phyloP scores from a whole-genome alignment of 2,888 invertebrate species.

The Dryomyza anilis region DNA sequence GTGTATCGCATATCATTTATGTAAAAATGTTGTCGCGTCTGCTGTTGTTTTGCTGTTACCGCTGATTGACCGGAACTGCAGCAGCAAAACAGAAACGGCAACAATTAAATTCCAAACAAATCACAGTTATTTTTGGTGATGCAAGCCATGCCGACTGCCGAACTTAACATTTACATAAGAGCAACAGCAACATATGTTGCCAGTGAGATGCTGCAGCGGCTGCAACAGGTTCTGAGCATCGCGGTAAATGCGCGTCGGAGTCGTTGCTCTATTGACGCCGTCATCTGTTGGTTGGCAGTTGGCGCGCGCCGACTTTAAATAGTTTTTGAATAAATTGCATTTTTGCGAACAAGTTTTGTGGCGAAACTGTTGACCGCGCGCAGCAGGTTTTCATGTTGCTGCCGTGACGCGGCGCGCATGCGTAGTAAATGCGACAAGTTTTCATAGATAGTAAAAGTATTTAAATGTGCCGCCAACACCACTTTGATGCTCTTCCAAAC shows the following conservation, averaged over 20 bases:
- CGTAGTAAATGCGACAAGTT: constrained; percentile 12
- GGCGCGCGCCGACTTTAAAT: not conserved
- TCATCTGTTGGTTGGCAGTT: not conserved
- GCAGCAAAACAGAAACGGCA: not conserved
- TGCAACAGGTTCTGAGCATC: not conserved
- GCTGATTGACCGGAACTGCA: too few species aligned
- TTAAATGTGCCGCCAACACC: constrained; percentile 14
- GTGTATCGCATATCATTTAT: too few species aligned
- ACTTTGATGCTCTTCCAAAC: not conserved
- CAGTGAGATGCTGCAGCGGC: not conserved
- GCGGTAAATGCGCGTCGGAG: too few species aligned
- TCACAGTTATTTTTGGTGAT: not conserved
- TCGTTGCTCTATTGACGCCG: not conserved
- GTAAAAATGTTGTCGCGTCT: too few species aligned
- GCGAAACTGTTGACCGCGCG: too few species aligned
- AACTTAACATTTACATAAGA: not conserved
- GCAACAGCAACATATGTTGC: not conserved
- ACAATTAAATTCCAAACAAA: not conserved
- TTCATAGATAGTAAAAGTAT: constrained; percentile 20
- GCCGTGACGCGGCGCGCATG: constrained; percentile 10
- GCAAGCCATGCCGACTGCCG: not conserved
- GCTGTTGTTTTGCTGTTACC: too few species aligned
- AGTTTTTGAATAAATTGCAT: not conserved
- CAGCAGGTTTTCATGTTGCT: too few species aligned
- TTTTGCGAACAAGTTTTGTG: not conserved